These are phyloP conservation scores for Lissonota sp. DNA, from an alignment of 2,888 invertebrate genomes.

Conservation along the genomic window DNA sequence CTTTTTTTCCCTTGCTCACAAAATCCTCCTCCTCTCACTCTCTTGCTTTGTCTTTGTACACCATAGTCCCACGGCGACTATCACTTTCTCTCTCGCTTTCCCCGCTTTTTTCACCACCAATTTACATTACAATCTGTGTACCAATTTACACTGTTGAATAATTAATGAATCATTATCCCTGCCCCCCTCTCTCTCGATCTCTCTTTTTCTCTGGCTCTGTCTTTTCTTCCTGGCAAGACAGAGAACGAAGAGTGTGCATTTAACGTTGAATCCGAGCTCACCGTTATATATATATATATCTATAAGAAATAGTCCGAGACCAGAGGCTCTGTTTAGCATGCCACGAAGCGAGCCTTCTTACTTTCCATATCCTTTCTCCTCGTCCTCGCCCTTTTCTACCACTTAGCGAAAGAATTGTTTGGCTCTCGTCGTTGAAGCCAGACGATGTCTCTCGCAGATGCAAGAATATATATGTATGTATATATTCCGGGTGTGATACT, in stretches of 20 bases:
- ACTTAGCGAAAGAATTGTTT: slow-evolving; percentile 43
- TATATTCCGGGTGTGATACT: slow-evolving; percentile 24
- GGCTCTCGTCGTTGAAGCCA: slow-evolving; percentile 19
- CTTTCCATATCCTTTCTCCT: slow-evolving; percentile 47
- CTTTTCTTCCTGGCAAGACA: slow-evolving; percentile 3
- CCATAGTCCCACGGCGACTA: slow-evolving; percentile 56
- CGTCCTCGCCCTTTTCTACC: neutral
- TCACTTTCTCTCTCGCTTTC: slow-evolving; percentile 51
- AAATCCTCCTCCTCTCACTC: slow-evolving; percentile 20
- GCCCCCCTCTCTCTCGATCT: neutral
- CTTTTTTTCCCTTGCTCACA: slow-evolving; percentile 31
- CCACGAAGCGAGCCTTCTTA: slow-evolving; percentile 40
- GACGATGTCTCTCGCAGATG: slow-evolving; percentile 41
- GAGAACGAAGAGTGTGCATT: slow-evolving; percentile 23
- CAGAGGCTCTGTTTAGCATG: slow-evolving; percentile 44
- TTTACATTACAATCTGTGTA: slow-evolving; percentile 67
- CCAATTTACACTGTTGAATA: slow-evolving; percentile 66
- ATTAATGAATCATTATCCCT: slow-evolving; percentile 63
- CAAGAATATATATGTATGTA: slow-evolving; percentile 3
- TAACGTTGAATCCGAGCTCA: slow-evolving; percentile 27
- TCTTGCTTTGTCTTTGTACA: slow-evolving; percentile 38
- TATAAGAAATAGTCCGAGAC: slow-evolving; percentile 26
- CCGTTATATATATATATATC: neutral
- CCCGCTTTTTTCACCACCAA: slow-evolving; percentile 61
- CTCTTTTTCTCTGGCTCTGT: slow-evolving; percentile 5